These are phyloP conservation scores for Hypena proboscidalis DNA, from an alignment of 2,888 invertebrate genomes.

Conservation along the genomic window DNA sequence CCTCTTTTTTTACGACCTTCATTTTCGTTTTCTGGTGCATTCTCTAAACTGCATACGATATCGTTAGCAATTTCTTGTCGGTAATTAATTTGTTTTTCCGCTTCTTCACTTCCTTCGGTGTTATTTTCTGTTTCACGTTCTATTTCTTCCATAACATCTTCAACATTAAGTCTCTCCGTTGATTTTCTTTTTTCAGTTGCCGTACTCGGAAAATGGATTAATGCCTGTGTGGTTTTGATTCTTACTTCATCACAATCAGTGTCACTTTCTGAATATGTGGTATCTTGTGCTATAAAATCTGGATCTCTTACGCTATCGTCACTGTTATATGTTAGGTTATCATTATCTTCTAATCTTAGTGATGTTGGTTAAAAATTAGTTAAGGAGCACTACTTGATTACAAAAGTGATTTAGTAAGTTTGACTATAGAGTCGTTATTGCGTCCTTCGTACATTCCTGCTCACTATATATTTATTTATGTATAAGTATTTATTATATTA, in stretches of 20 bases:
- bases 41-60: conserved; percentile 16
- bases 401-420: no score
- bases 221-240: conserved; percentile 14
- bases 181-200: conserved; percentile 17
- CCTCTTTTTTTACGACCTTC: conserved; percentile 21
- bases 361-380: no score
- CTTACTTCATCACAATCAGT: conserved; percentile 19
- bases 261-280: conserved; percentile 21
- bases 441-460: no score
- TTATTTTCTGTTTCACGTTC: conserved; percentile 17
- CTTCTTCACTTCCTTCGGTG: conserved; percentile 21
- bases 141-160: conserved; percentile 16
- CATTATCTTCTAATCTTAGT: conserved; percentile 15
- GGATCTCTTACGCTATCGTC: conserved; percentile 20
- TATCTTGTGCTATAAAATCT: conserved; percentile 21
- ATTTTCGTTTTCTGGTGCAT: conserved; percentile 18
- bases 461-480: no score
- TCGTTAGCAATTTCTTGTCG: conserved; percentile 20
- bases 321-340: conserved; percentile 18
- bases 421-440: no score
- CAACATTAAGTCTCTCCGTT: conserved; percentile 14
- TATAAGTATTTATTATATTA: no score
- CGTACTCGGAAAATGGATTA: conserved; percentile 13
- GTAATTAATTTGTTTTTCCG: conserved; percentile 21
- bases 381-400: no score